Base-by-base conservation (phyloP, 2,888 invertebrate species). In the Ferrisia virgata region DNA sequence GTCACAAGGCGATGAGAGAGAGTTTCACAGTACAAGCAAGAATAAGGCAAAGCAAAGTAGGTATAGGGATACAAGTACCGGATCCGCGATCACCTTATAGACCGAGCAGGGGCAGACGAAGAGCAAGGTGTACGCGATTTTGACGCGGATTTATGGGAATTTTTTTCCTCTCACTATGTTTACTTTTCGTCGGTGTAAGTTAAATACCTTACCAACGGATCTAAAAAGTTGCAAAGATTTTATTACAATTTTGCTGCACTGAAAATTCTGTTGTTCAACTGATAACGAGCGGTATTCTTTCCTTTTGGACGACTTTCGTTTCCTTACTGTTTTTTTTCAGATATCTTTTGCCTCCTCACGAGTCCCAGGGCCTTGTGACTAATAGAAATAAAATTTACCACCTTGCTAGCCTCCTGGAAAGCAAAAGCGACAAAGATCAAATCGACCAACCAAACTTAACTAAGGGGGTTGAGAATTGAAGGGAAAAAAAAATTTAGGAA, bases 401-500 rank as follows among this genome's bases (percentile, higher is more conserved):
- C n/a, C n/a, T n/a, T n/a, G n/a, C n/a, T n/a, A n/a, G n/a, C n/a
- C n/a, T n/a, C n/a, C n/a, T n/a, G n/a, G n/a, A n/a, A n/a, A n/a
- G n/a, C n/a, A n/a, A n/a, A n/a, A 36, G 8, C 4, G 36, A 36
- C 36, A 36, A 6, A 36, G 36, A 36, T 36, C 8, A 6, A 36
- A 36, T 36, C 36, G 8, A 36, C 36, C 5, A 6, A 36, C 36
- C 36, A 36, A 36, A 36, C 4, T 36, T 4, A 36, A 36, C 36
- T 36, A 6, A n/a, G n/a, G n/a, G 58, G 8, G 3, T 43, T 0
- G 22, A 47, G 11, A 25, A 22, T 47, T 25, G 80, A 47, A 31
- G 28, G 47, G 6, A 25, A 40, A 72, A 72, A 28, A 72, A 72
- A 82, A 15, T 36, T 82, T 82, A 69, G 82, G 82, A 82, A 82